Base-by-base conservation (phyloP, 2,113 vertebrate species). In the Eptesicus fuscus region DNA sequence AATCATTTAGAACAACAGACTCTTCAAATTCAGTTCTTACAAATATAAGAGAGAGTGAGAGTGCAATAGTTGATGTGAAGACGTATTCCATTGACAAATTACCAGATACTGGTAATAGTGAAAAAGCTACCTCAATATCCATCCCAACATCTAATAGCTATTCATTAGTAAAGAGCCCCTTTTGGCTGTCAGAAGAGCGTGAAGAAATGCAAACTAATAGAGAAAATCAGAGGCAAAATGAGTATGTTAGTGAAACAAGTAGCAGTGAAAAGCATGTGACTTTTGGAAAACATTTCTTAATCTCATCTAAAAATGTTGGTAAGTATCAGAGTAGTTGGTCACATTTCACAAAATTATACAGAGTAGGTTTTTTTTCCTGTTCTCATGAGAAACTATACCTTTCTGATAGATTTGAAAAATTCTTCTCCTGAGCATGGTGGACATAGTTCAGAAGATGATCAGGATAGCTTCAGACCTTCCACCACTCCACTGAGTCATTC, bases 401-500 rank as follows among this genome's bases (percentile, higher is more conserved):
- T 44, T 96, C 22, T n/a, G 51, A 37, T 95, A 98, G 98, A 97
- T 42, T 90, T 18, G 44, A 97, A 98, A 95, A 87, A 83, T 13
- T 9, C 95, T 12, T 89, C 91, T 80, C 78, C 97, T 76, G 97
- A 98, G 56, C 95, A 32, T 51, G 65, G 88, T 92, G 95, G 94
- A 7, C 83, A 90, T 37, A 73, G 53, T 86, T 95, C 93, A 59
- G 99, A 99, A 80, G 98, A 98, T 40, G 99, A 98, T 1, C 99
- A 98, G 37, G 98, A 86, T 40, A 99, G 97, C 97, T 99, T 99
- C 97, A 98, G 99, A 97, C 99, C 99, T 32, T 99, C 99, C 78
- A 99, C 99, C 42, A 99, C 99, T 86, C 99, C 99, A 23, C 98
- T 99, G 35, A 99, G 98, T 86, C 99, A 99, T 97, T 99, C 99